phyloP scores from a whole-genome alignment of 2,113 vertebrate genomes.

The Macheiramphus alcinus region DNA sequence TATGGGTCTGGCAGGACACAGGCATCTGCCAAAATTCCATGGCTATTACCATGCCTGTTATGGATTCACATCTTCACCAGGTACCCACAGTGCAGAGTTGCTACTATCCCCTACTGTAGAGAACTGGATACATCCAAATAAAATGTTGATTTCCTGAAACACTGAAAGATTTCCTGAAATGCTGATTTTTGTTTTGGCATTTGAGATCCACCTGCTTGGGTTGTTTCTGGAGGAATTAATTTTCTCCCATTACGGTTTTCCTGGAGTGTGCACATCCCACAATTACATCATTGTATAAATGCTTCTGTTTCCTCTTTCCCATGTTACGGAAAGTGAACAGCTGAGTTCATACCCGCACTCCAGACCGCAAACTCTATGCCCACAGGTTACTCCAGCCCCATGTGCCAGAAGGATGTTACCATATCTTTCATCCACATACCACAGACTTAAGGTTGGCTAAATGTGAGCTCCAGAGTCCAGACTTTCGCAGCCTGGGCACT shows the following conservation, averaged over 20 bases:
- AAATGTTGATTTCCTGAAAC: background rate
- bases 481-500: background rate
- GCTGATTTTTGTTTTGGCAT: background rate
- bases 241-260: background rate
- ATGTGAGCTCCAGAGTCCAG: background rate
- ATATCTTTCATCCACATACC: background rate
- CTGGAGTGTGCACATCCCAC: background rate
- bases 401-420: background rate
- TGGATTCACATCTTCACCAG: background rate
- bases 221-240: background rate
- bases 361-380: background rate
- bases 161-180: background rate
- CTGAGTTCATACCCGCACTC: background rate
- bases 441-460: background rate
- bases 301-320: background rate
- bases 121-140: background rate
- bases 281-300: accelerated
- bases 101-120: background rate
- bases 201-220: background rate
- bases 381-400: background rate
- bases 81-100: background rate
- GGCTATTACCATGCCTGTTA: background rate
- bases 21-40: background rate
- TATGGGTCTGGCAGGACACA: background rate
- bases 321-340: background rate